Base-by-base conservation (phyloP, 2,113 vertebrate species). In the Odontesthes bonariensis region DNA sequence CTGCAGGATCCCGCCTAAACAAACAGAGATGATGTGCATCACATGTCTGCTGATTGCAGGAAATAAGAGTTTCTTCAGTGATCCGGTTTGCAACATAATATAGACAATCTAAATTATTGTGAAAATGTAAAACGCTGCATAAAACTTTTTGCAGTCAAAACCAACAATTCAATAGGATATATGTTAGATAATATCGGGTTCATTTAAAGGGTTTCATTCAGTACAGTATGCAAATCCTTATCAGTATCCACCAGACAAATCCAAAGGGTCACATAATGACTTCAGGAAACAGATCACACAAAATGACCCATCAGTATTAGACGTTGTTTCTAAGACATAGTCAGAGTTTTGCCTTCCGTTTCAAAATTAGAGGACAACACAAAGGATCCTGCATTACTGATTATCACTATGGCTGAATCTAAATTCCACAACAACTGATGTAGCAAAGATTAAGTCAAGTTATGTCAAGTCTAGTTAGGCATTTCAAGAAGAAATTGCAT, bases 11-110 rank as follows among this genome's bases (percentile, higher is more conserved):
- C 40, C 53, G 73, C 73, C 77, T 75, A 86, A 89, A 88, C 86
- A 88, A 88, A 90, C 88, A 89, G 70, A 78, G 59, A 90, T 65
- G 81, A 91, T 87, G 69, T 68, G 84, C 84, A 83, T 86, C 84
- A 77, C 82, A 86, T 82, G 79, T 86, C 79, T 67, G 61, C 68
- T 76, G 79, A 86, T 84, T 73, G 73, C 73, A 83, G 84, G 80
- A 60, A 83, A 83, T 38, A 75, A 44, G 58, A 67, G 57, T 47
- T 53, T 75, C 51, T 73, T 66, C 72, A 53, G 22, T 53, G 67
- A 38, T 52, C 27, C 0, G 5, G 23, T 33, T 40, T 63, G 42
- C 64, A 74, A 47, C 33, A 53, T 16, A 68, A 35, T 27, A 44
- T 9, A 54, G 46, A 58, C 14, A 4, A 57, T 52, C 61, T 40